Percentiles rank a stretch among this genome's conserved stretches.
Conservation (phyloP, 2,113 vertebrate species). For the Sander lucioperca region DNA sequence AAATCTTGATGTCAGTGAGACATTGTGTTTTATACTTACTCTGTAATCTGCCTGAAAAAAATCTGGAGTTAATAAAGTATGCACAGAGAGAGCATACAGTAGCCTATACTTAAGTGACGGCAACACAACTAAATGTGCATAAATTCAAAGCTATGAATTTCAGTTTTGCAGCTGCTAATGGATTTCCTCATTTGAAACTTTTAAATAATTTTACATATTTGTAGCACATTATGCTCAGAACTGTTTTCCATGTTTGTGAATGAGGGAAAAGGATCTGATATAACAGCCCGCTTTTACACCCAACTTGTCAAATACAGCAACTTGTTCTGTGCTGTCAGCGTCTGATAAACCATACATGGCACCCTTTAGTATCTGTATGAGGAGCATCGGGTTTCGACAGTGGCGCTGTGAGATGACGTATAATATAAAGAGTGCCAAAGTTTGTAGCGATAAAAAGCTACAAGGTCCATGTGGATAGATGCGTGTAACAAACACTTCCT, state of each 20-base stretch:
- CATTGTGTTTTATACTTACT: background rate
- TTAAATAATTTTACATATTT: background rate
- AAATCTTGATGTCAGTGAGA: conserved; percentile 1
- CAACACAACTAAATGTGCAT: background rate
- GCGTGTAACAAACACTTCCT: too few relatives aligned
- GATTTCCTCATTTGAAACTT: background rate
- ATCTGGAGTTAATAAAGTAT: background rate
- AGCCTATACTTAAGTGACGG: background rate
- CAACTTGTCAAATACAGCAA: too few relatives aligned
- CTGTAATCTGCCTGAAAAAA: background rate
- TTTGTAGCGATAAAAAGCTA: too few relatives aligned
- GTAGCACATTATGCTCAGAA: background rate
- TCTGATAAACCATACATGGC: too few relatives aligned
- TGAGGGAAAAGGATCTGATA: background rate
- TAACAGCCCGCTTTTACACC: too few relatives aligned
- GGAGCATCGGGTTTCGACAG: too few relatives aligned
- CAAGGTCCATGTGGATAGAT: too few relatives aligned
- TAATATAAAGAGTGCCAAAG: too few relatives aligned
- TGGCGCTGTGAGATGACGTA: too few relatives aligned
- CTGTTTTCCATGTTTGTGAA: background rate
- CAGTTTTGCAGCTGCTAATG: background rate
- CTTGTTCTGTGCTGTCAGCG: too few relatives aligned
- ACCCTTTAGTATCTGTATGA: too few relatives aligned
- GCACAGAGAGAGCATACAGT: background rate
- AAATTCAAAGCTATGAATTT: background rate